Evolutionary conservation across 2,113 vertebrate genomes (phyloP).

Genomic region (Ancistrus triradiatus): DNA sequence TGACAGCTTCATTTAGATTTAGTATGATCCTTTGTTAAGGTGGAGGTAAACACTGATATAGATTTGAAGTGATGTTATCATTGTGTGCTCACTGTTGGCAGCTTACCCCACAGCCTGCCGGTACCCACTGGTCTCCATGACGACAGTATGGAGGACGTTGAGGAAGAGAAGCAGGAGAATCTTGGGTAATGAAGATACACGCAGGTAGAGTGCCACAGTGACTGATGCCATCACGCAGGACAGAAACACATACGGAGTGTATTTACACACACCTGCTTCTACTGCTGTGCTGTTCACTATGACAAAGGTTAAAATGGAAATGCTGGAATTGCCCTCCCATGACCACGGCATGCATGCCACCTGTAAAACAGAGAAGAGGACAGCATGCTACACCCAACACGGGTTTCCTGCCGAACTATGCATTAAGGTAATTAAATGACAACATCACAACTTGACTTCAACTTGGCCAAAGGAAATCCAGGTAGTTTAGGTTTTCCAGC

Average conservation of each 20-base stretch:
- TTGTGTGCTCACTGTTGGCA: not conserved
- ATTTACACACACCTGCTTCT: constrained; percentile 71
- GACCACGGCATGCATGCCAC: constrained; percentile 88
- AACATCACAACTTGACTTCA: no score
- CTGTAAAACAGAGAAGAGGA: constrained; percentile 62
- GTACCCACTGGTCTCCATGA: constrained; percentile 92
- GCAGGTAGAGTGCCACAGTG: constrained; percentile 86
- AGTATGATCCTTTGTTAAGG: no score
- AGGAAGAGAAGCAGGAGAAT: constrained; percentile 85
- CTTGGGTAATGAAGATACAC: constrained; percentile 92
- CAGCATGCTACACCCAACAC: constrained; percentile 56
- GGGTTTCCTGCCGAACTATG: not conserved
- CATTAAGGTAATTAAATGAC: no score
- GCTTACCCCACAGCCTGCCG: constrained; percentile 80
- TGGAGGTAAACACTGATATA: not conserved
- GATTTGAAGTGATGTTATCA: not conserved
- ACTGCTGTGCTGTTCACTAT: constrained; percentile 63
- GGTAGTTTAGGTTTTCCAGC: no score
- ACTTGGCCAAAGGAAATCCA: not conserved
- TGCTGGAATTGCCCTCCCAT: constrained; percentile 70
- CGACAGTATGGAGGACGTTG: constrained; percentile 80
- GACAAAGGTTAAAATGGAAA: constrained; percentile 68
- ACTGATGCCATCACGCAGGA: constrained; percentile 88
- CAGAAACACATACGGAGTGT: constrained; percentile 83
- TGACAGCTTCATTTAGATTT: no score